Base-by-base conservation (phyloP, 2,113 vertebrate genomes). In the Synchiropus splendidus region DNA sequence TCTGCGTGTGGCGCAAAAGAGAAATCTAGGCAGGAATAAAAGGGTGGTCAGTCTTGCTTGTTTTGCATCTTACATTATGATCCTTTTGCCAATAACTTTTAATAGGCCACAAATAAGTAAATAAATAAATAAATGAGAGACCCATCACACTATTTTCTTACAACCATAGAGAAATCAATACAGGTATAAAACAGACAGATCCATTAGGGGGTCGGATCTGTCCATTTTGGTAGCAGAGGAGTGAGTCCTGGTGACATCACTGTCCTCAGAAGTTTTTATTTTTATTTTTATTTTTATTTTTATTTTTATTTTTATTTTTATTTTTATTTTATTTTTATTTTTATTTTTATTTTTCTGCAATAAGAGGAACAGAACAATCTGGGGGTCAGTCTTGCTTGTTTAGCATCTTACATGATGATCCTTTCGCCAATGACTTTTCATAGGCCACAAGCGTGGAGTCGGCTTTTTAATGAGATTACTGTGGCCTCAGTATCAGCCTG, bases 381-480 rank as follows among this genome's bases (percentile, higher is more conserved):
- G 61, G 35, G 18, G 46, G 31, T n/a, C 55, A 45, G 34, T 33
- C 1, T 16, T 54, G 40, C 49, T 54, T 8, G 35, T 45, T 54
- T 45, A 51, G 48, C 53, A 48, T 58, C 71, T 56, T 45, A 62
- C 55, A 74, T 59, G 69, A 50, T 51, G 55, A 69, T 81, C 78
- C 81, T 78, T 65, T 70, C 48, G 49, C 51, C 69, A 65, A 81
- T 75, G 63, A 74, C 69, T 68, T 75, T 72, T 77, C 80, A 80
- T 78, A 60, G 66, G 40, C 51, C 42, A 39, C 74, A 72, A 80
- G 71, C 69, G 71, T 75, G 61, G 48, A 49, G 58, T n/a, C 78
- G 70, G 70, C 71, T 72, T 83, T 82, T 72, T 76, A 83, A 82
- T 82, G 64, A 77, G 77, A 81, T 81, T 79, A 81, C 45, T 21